These are phyloP conservation scores for Oreochromis aureus DNA, from an alignment of 2,113 vertebrate genomes.

Conservation along the genomic window DNA sequence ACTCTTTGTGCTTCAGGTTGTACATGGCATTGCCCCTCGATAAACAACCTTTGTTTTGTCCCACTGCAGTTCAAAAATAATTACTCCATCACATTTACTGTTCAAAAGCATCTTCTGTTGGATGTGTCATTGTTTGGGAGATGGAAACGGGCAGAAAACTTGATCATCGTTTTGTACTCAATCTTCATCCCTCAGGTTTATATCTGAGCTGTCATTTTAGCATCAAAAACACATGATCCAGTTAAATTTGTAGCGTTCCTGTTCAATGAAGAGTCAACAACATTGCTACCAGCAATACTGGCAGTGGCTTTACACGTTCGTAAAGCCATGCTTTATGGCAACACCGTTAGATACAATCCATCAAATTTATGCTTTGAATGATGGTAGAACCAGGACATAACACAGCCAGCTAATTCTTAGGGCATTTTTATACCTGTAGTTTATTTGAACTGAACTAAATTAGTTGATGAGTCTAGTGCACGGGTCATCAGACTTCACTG, in stretches of 20 bases:
- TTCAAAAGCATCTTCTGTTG: neutral
- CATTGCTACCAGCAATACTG: neutral
- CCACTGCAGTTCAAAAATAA: neutral
- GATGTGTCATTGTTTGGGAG: neutral
- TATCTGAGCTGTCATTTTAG: neutral
- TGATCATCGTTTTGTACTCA: neutral
- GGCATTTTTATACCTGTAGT: neutral
- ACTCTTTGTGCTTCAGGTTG: conserved; percentile 11
- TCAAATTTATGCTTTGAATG: neutral
- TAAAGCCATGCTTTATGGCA: neutral
- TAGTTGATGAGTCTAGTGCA: neutral
- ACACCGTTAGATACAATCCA: neutral
- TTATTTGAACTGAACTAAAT: neutral
- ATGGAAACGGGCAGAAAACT: neutral
- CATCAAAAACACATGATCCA: neutral
- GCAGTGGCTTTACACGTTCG: accelerated
- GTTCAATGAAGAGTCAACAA: neutral
- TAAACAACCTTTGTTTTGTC: conserved; percentile 11
- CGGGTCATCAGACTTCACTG: neutral
- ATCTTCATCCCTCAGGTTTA: neutral
- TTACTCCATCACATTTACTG: neutral
- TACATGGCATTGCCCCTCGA: conserved; percentile 23
- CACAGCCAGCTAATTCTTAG: neutral
- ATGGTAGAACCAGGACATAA: neutral
- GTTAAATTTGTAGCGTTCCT: accelerated